Base-by-base conservation (phyloP, 1,140 invertebrate genomes). In the Sarcophaga peregrina region DNA sequence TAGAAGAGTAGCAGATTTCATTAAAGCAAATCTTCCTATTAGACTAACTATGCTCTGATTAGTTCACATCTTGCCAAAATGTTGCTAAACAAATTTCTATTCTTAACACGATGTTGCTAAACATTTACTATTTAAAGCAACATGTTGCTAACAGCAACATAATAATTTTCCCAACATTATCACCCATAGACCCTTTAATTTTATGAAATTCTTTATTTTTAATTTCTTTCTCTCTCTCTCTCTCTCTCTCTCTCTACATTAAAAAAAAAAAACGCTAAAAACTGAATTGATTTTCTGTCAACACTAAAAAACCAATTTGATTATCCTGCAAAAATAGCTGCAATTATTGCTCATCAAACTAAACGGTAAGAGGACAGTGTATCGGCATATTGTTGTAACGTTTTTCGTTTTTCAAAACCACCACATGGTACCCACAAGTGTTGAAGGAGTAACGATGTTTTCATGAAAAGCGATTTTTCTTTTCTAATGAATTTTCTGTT, bases 121-220 rank as follows among this genome's bases (percentile, higher is more conserved):
- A 37, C 25, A 37, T 2, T 37, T 37, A 4, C 25, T 4, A 37
- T 37, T 37, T 37, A 37, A 37, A 89, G 87, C 87, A 89, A 87
- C 86, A 88, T 86, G 85, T 87, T 88, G 86, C 74, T 62, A 73
- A 37, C 8, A 45, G 80, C 80, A 48, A 10, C 9, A 52, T 48
- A 73, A 82, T 9, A 5, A 62, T 15, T 20, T 68, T 20, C 1
- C 0, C 58, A 68, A 62, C 54, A 52, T 13, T 10, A 52, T 13
- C 5, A 1, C 50, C n/a, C n/a, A n/a, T n/a, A n/a, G n/a, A n/a
- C n/a, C n/a, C n/a, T n/a, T n/a, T n/a, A n/a, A 52, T 52, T 52
- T 52, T 52, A 52, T 58, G 11, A 58, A 58, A 58, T 15, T 13
- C 11, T n/a, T n/a, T n/a, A n/a, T n/a, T n/a, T n/a, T n/a, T n/a